Conservation (phyloP, 2,888 invertebrate genomes). For the Dromius quadrimaculatus region DNA sequence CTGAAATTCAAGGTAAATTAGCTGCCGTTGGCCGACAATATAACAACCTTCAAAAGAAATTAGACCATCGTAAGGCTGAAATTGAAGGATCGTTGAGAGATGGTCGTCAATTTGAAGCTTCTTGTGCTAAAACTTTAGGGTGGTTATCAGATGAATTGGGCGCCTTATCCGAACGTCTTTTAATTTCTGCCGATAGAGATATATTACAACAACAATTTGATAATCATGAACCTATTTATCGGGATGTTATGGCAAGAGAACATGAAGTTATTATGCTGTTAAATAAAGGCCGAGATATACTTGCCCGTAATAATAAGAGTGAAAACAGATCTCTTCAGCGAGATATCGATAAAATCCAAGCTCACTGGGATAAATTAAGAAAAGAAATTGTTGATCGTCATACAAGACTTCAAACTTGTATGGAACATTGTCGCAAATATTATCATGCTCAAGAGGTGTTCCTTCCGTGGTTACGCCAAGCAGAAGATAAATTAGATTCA, state of each 20-base stretch:
- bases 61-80: constrained; percentile 91
- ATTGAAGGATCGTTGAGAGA: constrained; percentile 87
- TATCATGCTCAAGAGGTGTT: constrained; percentile 87
- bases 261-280: constrained; percentile 94
- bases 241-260: constrained; percentile 88
- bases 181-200: constrained; percentile 88
- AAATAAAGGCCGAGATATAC: constrained; percentile 86
- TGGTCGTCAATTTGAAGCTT: constrained; percentile 90
- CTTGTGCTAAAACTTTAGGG: constrained; percentile 88
- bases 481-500: constrained; percentile 85
- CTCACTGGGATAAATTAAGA: constrained; percentile 92
- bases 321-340: constrained; percentile 76
- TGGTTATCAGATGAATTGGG: constrained; percentile 89
- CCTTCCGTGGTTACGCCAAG: constrained; percentile 88
- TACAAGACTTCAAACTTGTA: constrained; percentile 87
- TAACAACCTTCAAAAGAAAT: constrained; percentile 87
- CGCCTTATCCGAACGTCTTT: constrained; percentile 79
- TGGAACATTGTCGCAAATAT: constrained; percentile 93
- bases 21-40: constrained; percentile 89
- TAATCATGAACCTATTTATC: constrained; percentile 89
- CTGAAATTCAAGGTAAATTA: constrained; percentile 91
- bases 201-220: constrained; percentile 88
- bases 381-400: constrained; percentile 89
- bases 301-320: constrained; percentile 65
- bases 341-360: constrained; percentile 89